Evolutionary conservation across 2,797 vertebrate species (phyloP).

Genomic region (Sebastiscus tertius): DNA sequence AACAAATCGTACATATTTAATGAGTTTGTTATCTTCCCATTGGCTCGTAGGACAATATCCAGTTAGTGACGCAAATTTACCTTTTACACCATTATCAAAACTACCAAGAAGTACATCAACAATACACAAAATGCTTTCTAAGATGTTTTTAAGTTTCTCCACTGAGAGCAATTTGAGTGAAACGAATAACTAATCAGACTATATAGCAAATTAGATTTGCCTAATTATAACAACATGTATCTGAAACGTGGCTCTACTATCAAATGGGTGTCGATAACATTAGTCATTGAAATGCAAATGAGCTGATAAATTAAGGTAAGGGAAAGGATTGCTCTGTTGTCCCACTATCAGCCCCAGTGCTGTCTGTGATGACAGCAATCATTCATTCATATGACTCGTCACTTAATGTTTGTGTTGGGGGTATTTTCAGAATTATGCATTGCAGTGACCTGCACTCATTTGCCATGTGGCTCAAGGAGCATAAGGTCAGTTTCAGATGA

Average conservation of each 20-base stretch:
- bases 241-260: constrained; percentile 28
- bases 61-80: neutral
- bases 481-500: constrained; percentile 80
- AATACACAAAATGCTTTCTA: neutral
- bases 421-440: constrained; percentile 37
- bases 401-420: constrained; percentile 45
- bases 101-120: neutral
- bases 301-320: constrained; percentile 45
- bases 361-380: constrained; percentile 58
- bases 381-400: constrained; percentile 48
- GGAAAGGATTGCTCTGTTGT: constrained; percentile 43
- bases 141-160: neutral
- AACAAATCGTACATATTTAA: neutral
- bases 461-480: constrained; percentile 79
- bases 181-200: neutral
- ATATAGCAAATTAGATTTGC: constrained; percentile 28
- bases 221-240: constrained; percentile 39
- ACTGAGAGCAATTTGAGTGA: neutral
- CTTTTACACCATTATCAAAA: neutral
- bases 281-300: constrained; percentile 59
- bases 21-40: neutral
- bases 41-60: neutral
- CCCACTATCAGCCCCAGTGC: constrained; percentile 21
- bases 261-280: constrained; percentile 55
- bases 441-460: constrained; percentile 68